A percentile compares a stretch with the other conserved stretches of the same genome.
Evolutionary conservation across 2,888 invertebrate genomes (phyloP).

Genomic region (Congeria kusceri): DNA sequence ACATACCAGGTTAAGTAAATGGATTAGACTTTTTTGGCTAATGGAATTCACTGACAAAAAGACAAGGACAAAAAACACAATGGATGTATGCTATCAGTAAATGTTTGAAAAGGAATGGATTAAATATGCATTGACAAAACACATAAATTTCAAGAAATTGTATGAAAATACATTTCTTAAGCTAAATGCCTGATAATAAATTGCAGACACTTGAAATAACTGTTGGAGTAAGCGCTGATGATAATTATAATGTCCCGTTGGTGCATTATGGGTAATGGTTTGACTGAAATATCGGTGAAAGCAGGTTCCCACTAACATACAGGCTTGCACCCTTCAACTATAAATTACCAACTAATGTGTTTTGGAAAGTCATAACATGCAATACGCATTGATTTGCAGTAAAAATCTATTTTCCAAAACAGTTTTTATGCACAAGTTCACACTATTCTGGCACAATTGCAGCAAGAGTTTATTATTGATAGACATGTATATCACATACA

Average conservation of each 20-base stretch:
- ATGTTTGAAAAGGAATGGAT: too few relatives aligned
- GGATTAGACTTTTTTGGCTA: too few relatives aligned
- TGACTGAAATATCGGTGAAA: not conserved
- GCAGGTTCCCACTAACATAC: not conserved
- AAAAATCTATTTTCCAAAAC: too few relatives aligned
- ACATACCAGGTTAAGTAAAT: too few relatives aligned
- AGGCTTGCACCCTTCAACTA: not conserved
- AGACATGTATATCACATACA: too few relatives aligned
- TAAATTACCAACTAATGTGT: slow-evolving; percentile 1
- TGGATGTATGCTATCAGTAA: too few relatives aligned
- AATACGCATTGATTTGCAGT: too few relatives aligned
- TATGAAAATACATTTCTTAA: slow-evolving; percentile 28
- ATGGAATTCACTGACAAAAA: not conserved
- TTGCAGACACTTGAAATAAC: slow-evolving; percentile 51
- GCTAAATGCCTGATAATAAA: slow-evolving; percentile 46
- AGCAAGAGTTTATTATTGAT: too few relatives aligned
- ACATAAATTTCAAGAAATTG: slow-evolving; percentile 38
- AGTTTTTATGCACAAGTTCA: too few relatives aligned
- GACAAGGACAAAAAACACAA: not conserved
- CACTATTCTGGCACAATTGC: too few relatives aligned
- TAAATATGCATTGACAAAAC: slow-evolving; percentile 15
- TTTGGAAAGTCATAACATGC: not conserved
- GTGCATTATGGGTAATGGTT: slow-evolving; percentile 31
- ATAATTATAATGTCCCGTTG: slow-evolving; percentile 43
- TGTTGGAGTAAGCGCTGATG: slow-evolving; percentile 40